Conservation (phyloP, 2,113 vertebrate species). For the Empidonax traillii region DNA sequence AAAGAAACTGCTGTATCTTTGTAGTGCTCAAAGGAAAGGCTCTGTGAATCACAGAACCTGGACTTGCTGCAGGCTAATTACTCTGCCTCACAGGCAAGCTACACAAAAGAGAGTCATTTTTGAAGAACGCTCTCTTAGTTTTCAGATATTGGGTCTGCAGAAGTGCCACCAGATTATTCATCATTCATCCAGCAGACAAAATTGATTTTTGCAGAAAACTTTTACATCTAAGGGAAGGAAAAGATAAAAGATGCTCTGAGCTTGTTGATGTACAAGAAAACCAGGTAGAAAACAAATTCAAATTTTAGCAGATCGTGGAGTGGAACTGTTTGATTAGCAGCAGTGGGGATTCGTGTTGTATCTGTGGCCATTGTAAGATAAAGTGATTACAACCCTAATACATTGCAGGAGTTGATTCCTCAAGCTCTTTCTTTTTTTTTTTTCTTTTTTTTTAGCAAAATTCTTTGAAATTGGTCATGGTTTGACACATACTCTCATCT, state of each 20-base stretch:
- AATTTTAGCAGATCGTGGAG: background rate
- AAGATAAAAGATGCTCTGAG: background rate
- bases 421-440: background rate
- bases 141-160: background rate
- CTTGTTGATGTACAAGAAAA: background rate
- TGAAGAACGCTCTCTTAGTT: background rate
- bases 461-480: background rate
- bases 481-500: background rate
- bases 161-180: background rate
- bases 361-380: background rate
- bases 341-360: background rate
- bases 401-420: background rate
- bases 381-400: background rate
- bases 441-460: background rate
- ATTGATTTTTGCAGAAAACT: constrained; percentile 27
- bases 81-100: background rate
- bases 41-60: background rate
- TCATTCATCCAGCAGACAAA: background rate
- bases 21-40: background rate
- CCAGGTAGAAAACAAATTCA: background rate
- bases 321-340: background rate
- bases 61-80: background rate
- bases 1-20: background rate
- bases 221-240: background rate
- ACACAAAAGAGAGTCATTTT: background rate